Evolutionary conservation across 2,113 vertebrate genomes (phyloP), one percentile per base, ranked within the genome.

Genomic region (Vimba vimba): DNA sequence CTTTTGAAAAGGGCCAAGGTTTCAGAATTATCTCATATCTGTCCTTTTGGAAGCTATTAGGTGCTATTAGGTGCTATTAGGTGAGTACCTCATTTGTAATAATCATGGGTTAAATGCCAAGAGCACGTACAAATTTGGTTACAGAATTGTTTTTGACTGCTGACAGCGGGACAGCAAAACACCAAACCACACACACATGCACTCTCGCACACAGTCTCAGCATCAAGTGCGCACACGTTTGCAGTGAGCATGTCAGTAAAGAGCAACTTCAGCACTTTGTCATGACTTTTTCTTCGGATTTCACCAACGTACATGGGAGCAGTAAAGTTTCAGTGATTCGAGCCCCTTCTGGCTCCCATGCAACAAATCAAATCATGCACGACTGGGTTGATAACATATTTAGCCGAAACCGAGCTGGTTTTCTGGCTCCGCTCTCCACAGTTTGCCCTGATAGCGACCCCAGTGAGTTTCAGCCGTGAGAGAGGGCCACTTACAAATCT

Each of bases 1-100:
- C 6, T 15, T 1, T n/a, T 50, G 8, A 33, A 55, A 55, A 52
- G n/a, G 27, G 8, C 25, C 21, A 50, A 55, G 2, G 1, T 52
- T 59, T 62, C 57, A 60, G n/a, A 50, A 30, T 30, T 11, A 52
- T 45, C 79, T 82, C 27, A 50, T 68, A 71, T 83, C 91, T 80
- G 89, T 90, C 86, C 94, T 94, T 95, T 94, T 95, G 94, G 94
- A 95, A 95, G 93, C 93, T 93, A 94, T 95, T 94, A 94, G 89
- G 89, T 89, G 93, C 91, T 93, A 93, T 95, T 95, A 95, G 93
- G 92, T 89, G 93, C 91, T 93, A 93, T 95, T 95, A 95, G 93
- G 92, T 91, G 93, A 94, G 95, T 93, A 94, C 94, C 94, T 93
- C 93, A 95, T 94, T 95, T 94, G 92, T 94, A 23, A 92, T 93